Percentiles rank a stretch among this genome's conserved stretches.
Conservation (phyloP, 1,140 invertebrate species). For the Trichonephila clavata region DNA sequence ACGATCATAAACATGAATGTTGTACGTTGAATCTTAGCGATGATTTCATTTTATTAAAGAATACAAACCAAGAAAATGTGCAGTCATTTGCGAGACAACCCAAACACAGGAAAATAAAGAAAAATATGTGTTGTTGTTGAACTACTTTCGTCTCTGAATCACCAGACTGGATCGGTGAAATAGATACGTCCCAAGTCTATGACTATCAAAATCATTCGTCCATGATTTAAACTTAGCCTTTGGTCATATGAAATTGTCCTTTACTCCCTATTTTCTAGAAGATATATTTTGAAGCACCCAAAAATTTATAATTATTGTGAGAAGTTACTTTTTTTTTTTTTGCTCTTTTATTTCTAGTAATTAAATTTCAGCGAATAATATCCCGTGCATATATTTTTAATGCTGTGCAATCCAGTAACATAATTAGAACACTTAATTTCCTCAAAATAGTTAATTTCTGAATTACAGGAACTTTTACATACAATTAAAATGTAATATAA, state of each 20-base stretch:
- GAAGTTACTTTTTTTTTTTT: too few species aligned
- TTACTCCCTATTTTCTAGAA: too few species aligned
- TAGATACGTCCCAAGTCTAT: not conserved
- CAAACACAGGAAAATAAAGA: not conserved
- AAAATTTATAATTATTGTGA: too few species aligned
- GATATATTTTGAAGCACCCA: too few species aligned
- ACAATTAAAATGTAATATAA: too few species aligned
- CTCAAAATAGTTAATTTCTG: too few species aligned
- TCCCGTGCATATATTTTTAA: too few species aligned
- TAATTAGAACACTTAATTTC: too few species aligned
- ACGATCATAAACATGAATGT: not conserved
- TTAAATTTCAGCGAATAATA: too few species aligned
- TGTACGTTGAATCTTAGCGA: not conserved
- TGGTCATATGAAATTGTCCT: too few species aligned
- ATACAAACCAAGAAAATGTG: not conserved
- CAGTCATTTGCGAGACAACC: not conserved
- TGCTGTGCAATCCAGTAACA: too few species aligned
- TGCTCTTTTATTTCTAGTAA: too few species aligned
- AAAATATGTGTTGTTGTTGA: not conserved
- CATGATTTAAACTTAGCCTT: not conserved
- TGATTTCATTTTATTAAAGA: not conserved
- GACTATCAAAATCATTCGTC: conserved; percentile 7
- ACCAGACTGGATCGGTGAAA: not conserved
- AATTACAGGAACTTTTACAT: not conserved
- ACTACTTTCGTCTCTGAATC: conserved; percentile 30